Evolutionary conservation across 23 tunicate species (phyloP), one percentile per base, ranked within the genome.

Genomic region (Oikopleura dioica): DNA sequence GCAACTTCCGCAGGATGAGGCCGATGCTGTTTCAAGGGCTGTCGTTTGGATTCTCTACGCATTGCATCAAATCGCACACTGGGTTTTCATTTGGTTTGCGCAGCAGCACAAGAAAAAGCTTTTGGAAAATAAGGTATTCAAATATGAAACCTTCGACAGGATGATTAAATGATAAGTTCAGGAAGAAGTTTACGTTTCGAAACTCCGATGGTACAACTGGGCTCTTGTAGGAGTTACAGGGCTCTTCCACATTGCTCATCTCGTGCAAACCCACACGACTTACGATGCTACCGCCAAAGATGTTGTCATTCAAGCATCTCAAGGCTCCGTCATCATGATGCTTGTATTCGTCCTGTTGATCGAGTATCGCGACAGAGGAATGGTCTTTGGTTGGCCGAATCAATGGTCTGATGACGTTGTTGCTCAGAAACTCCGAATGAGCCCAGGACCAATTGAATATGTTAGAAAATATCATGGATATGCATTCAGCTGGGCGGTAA

Each of bases 261-360:
- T 94, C 55, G 80, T 94, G 0, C 99, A 94, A 81, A 83, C 99
- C 23, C 99, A 94, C 37, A 82, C 88, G 83, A 94, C 99, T 0
- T 94, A 94, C 78, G 99, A 94, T 63, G 95, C 79, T 32, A 81
- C 84, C 0, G 99, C 99, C 1, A 94, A 86, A 76, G 99, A 94
- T 75, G 87, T 88, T 32, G 78, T 86, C 12, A 83, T 86, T 5
- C 80, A 85, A 0, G 83, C 88, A 1, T 83, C 89, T 0, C 99
- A 94, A 79, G 95, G 85, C 28, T 94, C 99, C 5, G 99, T 94
- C 37, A 94, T 94, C 24, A 84, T 94, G 89, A 83, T 94, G 95
- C 31, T 94, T 1, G 63, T 80, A 38, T 86, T 86, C 59, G 78
- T 94, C 33, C 80, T 94, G 32, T 82, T 86, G 23, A 86, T 94